phyloP scores from a whole-genome alignment of 2,888 invertebrate species.

The Folsomia candida region DNA sequence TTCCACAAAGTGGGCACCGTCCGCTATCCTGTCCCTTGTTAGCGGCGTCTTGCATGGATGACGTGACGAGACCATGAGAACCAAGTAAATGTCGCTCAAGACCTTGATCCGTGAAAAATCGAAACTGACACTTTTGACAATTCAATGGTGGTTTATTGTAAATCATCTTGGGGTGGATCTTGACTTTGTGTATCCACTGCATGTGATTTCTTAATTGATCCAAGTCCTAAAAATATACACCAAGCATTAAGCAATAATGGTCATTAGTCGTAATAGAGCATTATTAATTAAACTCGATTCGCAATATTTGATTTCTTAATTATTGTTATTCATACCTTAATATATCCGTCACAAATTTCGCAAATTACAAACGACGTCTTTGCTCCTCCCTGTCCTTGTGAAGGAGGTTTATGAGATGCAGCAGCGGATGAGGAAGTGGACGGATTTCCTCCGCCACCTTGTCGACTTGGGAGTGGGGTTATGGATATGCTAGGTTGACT shows the following conservation, averaged over 20 bases:
- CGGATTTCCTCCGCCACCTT: slow-evolving; percentile 24
- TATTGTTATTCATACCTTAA: slow-evolving; percentile 61
- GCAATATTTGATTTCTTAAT: background rate
- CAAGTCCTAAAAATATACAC: slow-evolving; percentile 65
- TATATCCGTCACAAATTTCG: slow-evolving; percentile 95
- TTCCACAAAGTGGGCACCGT: slow-evolving; percentile 89
- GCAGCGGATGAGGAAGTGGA: slow-evolving; percentile 54
- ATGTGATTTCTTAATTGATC: slow-evolving; percentile 92
- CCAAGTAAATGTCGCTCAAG: slow-evolving; percentile 91
- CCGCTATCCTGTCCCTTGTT: slow-evolving; percentile 93
- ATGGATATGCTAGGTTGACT: slow-evolving; percentile 85
- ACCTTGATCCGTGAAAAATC: slow-evolving; percentile 96
- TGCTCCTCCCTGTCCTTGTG: slow-evolving; percentile 47
- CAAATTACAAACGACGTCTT: slow-evolving; percentile 88
- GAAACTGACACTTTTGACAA: slow-evolving; percentile 92
- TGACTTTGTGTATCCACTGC: slow-evolving; percentile 97
- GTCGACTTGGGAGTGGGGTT: slow-evolving; percentile 66
- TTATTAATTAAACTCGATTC: background rate
- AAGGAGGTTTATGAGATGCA: slow-evolving; percentile 52
- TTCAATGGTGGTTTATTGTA: slow-evolving; percentile 89
- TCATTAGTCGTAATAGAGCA: background rate
- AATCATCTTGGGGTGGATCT: slow-evolving; percentile 94
- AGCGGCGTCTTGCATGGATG: slow-evolving; percentile 83
- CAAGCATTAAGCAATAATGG: too few species aligned
- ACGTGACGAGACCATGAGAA: slow-evolving; percentile 90